Evolutionary conservation across 2,113 vertebrate species (phyloP).

Genomic region (Bubo bubo): DNA sequence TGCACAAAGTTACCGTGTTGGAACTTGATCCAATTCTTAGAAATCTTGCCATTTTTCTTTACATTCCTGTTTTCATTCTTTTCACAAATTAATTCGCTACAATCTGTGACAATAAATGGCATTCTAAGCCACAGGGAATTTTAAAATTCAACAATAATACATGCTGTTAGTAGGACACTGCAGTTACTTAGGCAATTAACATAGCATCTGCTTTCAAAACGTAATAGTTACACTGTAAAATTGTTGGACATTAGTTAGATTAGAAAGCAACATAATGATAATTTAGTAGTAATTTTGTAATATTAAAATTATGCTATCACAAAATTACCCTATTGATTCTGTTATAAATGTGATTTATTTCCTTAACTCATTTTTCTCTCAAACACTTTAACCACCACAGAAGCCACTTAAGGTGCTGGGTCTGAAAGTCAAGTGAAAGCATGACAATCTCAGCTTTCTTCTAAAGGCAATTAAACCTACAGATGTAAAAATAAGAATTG

Average conservation of each 20-base stretch:
- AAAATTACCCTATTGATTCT: background rate
- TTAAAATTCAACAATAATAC: conserved; percentile 5
- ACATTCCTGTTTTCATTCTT: background rate
- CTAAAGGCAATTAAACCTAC: background rate
- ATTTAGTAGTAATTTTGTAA: background rate
- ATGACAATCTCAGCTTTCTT: background rate
- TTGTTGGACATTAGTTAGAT: background rate
- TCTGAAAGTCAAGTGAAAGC: background rate
- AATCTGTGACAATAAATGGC: background rate
- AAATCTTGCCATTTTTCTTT: background rate
- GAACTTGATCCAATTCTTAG: background rate
- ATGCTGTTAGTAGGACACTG: background rate
- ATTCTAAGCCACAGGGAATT: background rate
- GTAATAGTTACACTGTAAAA: background rate
- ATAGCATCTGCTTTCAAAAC: conserved; percentile 5
- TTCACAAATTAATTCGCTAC: background rate
- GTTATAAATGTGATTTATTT: background rate
- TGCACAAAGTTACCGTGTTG: background rate
- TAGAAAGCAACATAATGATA: background rate
- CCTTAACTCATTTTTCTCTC: background rate
- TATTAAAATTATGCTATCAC: background rate
- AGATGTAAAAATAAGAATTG: background rate
- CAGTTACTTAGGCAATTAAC: background rate
- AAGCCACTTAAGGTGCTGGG: background rate
- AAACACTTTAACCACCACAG: background rate